Evolutionary conservation across 1,140 invertebrate genomes (phyloP), one percentile per base, ranked within the genome.

Genomic region (Drosophila arizonae): DNA sequence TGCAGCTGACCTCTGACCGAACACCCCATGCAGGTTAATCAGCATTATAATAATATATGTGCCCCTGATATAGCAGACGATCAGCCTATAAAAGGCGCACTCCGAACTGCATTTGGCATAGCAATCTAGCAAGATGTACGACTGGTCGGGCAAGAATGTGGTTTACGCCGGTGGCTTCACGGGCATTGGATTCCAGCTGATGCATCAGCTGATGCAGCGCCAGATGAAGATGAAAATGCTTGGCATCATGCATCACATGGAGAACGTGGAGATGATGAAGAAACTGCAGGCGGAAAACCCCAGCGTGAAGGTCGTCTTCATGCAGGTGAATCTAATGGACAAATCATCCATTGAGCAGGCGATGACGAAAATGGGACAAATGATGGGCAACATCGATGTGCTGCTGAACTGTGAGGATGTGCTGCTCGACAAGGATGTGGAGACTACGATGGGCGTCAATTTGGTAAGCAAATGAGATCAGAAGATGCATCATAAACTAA

Each of bases 131-230:
- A 73, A 90, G 26, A 90, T 90, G 89, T 84, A 76, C 56, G 80
- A 90, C 62, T 90, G 88, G 77, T 76, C 65, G 6, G 76, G 68
- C 51, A 91, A 91, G 73, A 90, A 91, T 77, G 87, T 91, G 45
- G 73, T 91, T 6, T 91, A 80, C 24, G 77, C 71, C 15, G 79
- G 90, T 33, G 73, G 84, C 68, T 91, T 90, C 61, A 79, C 62
- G 21, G 90, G 90, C 56, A 80, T 86, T 15, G 90, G 84, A n/a
- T 89, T 73, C 70, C 86, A 88, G 33, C 72, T 90, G 60, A 64
- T 90, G 77, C 74, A 76, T 48, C 76, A 80, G 26, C 56, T 91
- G 61, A 86, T 91, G 84, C 75, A 86, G 72, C 64, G 75, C 8
- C 76, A 91, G 46, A 24, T 24, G 21, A 81, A 88, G 21, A 60